These are phyloP conservation scores for Mechanitis messenoides DNA, from an alignment of 2,888 invertebrate species.

Conservation along the genomic window DNA sequence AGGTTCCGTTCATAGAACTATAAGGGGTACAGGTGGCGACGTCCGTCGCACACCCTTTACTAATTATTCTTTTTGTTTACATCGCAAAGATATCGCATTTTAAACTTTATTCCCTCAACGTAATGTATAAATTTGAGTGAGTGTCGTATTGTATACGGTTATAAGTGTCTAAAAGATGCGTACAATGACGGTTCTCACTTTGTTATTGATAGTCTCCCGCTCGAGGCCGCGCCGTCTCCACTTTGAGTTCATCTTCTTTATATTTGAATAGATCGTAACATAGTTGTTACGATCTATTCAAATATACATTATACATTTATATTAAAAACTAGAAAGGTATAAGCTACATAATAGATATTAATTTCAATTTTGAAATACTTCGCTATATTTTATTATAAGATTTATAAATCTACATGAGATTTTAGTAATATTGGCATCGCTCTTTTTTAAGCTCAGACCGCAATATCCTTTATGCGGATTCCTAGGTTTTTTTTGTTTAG, in stretches of 20 bases:
- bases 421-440: slow-evolving; percentile 8
- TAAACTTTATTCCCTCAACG: slow-evolving; percentile 8
- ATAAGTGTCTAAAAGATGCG: neutral
- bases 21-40: slow-evolving; percentile 30
- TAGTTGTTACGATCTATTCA: too few species aligned
- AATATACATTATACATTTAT: too few species aligned
- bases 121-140: neutral
- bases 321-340: too few species aligned
- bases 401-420: slow-evolving; percentile 5
- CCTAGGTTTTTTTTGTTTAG: slow-evolving; percentile 7
- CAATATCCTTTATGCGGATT: slow-evolving; percentile 7
- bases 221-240: neutral
- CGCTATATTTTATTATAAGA: neutral
- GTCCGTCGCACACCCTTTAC: slow-evolving; percentile 23
- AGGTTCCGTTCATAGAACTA: slow-evolving; percentile 28
- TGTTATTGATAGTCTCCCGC: neutral
- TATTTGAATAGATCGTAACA: too few species aligned
- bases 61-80: slow-evolving; percentile 17
- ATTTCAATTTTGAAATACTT: neutral
- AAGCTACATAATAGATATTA: neutral
- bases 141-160: neutral
- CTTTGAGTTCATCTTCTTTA: neutral
- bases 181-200: neutral
- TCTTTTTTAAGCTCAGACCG: slow-evolving; percentile 6
- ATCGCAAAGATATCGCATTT: slow-evolving; percentile 5